A percentile compares a stretch with the other conserved stretches of the same genome.
These are phyloP conservation scores for Drosophila orena DNA, from an alignment of 1,140 invertebrate genomes.

Conservation along the genomic window DNA sequence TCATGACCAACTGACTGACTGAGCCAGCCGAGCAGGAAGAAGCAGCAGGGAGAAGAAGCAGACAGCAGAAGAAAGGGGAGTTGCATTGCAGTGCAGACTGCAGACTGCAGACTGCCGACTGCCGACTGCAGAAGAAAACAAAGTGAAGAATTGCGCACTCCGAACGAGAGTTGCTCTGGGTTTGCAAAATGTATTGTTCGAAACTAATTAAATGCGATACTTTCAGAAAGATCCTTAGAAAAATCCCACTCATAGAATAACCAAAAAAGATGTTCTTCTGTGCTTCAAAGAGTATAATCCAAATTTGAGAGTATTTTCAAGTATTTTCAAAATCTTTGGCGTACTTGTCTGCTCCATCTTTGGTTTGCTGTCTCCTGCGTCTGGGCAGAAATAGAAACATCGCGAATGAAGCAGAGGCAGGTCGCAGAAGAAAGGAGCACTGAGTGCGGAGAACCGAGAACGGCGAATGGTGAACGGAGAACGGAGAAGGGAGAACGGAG, in stretches of 20 bases:
- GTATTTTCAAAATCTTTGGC: too few relatives aligned
- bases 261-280: too few relatives aligned
- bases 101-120: not conserved
- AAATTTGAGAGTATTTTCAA: too few relatives aligned
- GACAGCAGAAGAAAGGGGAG: not conserved
- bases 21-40: constrained; percentile 38
- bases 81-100: not conserved
- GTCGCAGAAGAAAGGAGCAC: not conserved
- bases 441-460: not conserved
- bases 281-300: too few relatives aligned
- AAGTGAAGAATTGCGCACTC: constrained; percentile 10
- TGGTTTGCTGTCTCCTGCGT: not conserved
- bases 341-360: not conserved
- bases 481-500: not conserved
- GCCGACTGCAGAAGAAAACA: not conserved
- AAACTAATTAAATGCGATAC: too few relatives aligned
- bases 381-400: constrained; percentile 45
- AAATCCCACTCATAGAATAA: too few relatives aligned
- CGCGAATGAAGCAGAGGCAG: constrained; percentile 27
- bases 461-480: not conserved
- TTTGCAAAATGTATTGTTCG: too few relatives aligned
- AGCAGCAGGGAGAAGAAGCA: constrained; percentile 14
- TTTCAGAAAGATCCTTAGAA: too few relatives aligned
- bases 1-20: constrained; percentile 84
- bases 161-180: not conserved